These are phyloP conservation scores for Leptinotarsa rubiginosa DNA, from an alignment of 2,888 invertebrate species.

Conservation along the genomic window DNA sequence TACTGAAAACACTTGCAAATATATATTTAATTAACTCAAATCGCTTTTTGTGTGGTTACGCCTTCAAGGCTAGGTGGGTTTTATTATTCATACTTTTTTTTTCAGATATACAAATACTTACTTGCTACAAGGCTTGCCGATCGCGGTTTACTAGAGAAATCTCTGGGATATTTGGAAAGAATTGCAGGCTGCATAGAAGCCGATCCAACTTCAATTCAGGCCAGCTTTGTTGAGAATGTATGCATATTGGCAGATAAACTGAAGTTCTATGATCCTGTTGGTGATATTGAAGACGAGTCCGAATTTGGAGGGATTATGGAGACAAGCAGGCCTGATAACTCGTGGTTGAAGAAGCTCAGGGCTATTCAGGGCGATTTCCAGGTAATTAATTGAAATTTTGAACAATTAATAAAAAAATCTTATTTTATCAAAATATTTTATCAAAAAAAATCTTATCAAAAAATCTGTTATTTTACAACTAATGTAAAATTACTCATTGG, in stretches of 20 bases:
- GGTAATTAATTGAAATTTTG: slow-evolving; percentile 56
- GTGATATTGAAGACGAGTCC: slow-evolving; percentile 59
- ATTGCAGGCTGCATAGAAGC: slow-evolving; percentile 76
- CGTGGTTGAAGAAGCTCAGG: slow-evolving; percentile 71
- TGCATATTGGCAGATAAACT: slow-evolving; percentile 65
- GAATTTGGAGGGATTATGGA: slow-evolving; percentile 56
- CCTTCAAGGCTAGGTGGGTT: neutral
- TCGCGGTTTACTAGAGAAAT: slow-evolving; percentile 82
- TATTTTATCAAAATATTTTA: no score
- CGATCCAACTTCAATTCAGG: slow-evolving; percentile 69
- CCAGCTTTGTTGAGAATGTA: slow-evolving; percentile 69
- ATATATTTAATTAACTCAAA: no score
- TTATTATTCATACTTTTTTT: slow-evolving; percentile 44
- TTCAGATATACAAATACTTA: slow-evolving; percentile 86
- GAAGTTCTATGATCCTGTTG: slow-evolving; percentile 64
- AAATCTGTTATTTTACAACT: no score
- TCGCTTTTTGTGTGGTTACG: neutral
- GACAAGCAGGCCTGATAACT: slow-evolving; percentile 67
- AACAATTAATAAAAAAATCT: no score
- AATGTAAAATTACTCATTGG: no score
- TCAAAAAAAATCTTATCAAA: no score
- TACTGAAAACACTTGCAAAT: no score
- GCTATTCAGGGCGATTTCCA: slow-evolving; percentile 65
- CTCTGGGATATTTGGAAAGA: slow-evolving; percentile 86
- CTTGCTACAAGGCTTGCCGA: slow-evolving; percentile 83